Evolutionary conservation across 2,888 invertebrate species (phyloP).

Genomic region (Diabrotica balteata): DNA sequence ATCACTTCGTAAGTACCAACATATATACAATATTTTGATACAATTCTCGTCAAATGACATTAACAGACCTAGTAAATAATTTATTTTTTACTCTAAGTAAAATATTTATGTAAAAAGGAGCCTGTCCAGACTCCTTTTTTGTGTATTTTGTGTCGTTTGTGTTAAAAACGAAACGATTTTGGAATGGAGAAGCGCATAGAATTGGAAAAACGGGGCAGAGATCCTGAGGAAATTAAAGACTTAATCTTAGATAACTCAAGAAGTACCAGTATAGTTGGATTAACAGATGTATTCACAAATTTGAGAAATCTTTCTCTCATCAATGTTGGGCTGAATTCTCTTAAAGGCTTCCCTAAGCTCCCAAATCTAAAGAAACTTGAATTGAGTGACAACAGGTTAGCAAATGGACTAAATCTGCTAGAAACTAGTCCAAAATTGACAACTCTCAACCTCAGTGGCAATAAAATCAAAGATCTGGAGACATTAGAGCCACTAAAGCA

Average conservation of each 20-base stretch:
- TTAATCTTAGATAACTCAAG: slow-evolving; percentile 96
- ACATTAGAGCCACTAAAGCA: slow-evolving; percentile 89
- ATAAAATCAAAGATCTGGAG: slow-evolving; percentile 94
- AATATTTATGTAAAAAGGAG: too few species aligned
- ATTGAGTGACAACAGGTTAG: slow-evolving; percentile 89
- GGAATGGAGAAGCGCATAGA: slow-evolving; percentile 94
- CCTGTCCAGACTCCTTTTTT: slow-evolving; percentile 29
- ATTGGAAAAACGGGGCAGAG: slow-evolving; percentile 91
- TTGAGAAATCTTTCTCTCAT: slow-evolving; percentile 92
- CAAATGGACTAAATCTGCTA: slow-evolving; percentile 86
- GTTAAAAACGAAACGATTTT: slow-evolving; percentile 33
- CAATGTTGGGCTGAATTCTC: slow-evolving; percentile 92
- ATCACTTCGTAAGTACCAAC: slow-evolving; percentile 76
- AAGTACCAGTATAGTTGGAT: slow-evolving; percentile 89
- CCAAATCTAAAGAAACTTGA: slow-evolving; percentile 93
- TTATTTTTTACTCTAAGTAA: too few species aligned
- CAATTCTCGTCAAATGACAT: too few species aligned
- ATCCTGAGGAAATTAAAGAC: slow-evolving; percentile 88
- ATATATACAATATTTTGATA: background rate
- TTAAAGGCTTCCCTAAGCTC: slow-evolving; percentile 95
- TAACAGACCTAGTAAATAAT: too few species aligned
- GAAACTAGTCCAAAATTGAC: slow-evolving; percentile 88
- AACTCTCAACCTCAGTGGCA: slow-evolving; percentile 93
- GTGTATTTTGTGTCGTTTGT: slow-evolving; percentile 36
- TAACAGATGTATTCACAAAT: slow-evolving; percentile 91